These are phyloP conservation scores for Anastrepha obliqua DNA, from an alignment of 1,140 invertebrate genomes.

Conservation along the genomic window DNA sequence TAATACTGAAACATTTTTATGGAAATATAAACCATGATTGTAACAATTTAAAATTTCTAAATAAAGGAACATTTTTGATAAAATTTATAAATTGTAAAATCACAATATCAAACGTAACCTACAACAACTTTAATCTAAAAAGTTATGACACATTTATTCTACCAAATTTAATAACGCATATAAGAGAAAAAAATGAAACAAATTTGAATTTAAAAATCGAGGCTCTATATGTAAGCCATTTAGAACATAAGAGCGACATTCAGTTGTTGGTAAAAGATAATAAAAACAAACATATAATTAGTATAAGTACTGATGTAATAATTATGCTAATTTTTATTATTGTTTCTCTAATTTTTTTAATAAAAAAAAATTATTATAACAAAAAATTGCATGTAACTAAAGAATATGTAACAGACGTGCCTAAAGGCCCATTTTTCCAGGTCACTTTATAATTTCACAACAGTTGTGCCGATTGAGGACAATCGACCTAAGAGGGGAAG, in stretches of 20 bases:
- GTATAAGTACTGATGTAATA: not conserved
- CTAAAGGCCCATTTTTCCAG: no score
- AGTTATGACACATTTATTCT: not conserved
- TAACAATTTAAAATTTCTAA: not conserved
- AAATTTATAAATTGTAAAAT: no score
- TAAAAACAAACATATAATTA: not conserved
- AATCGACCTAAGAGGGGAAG: no score
- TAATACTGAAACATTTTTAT: constrained; percentile 12
- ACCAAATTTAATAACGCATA: not conserved
- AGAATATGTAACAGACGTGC: no score
- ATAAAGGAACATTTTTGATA: no score
- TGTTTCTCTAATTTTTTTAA: no score
- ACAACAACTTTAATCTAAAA: not conserved
- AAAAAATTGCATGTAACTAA: no score
- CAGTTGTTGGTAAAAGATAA: constrained; percentile 8
- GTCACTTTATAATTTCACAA: no score
- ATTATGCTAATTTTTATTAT: not conserved
- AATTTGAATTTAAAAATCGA: not conserved
- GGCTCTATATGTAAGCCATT: not conserved
- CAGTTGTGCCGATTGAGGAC: no score
- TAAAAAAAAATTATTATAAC: no score
- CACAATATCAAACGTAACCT: no score
- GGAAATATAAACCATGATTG: not conserved
- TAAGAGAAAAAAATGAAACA: not conserved
- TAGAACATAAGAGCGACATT: constrained; percentile 17